These are phyloP conservation scores for Podotricha telesiphe DNA, from an alignment of 2,888 invertebrate genomes.

Conservation along the genomic window DNA sequence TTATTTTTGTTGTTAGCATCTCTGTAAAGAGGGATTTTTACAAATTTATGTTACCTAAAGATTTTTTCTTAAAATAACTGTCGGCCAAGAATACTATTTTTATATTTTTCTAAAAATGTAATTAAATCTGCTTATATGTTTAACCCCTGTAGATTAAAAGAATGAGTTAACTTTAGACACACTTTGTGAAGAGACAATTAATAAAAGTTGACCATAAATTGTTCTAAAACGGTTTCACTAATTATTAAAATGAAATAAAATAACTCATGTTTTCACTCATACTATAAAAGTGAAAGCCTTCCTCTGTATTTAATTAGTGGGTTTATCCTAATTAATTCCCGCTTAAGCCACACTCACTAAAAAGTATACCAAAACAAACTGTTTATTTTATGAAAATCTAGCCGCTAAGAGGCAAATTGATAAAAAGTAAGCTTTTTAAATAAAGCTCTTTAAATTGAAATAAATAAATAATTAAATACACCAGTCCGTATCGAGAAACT, in stretches of 20 bases:
- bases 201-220: neutral
- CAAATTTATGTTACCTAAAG: no score
- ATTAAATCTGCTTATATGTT: no score
- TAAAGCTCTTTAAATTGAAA: no score
- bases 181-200: neutral
- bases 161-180: neutral
- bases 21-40: no score
- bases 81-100: no score
- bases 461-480: no score
- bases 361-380: neutral
- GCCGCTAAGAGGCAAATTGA: neutral
- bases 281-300: neutral
- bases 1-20: no score
- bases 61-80: no score
- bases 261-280: neutral
- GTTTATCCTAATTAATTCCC: neutral
- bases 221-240: neutral
- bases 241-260: neutral
- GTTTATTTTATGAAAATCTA: neutral
- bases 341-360: neutral
- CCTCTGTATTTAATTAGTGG: slow-evolving; percentile 1
- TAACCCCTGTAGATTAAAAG: no score
- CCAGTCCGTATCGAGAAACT: no score
- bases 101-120: no score
- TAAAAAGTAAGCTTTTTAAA: neutral